These are phyloP conservation scores for Hypotaenidia philippensis DNA, from an alignment of 2,797 vertebrate species.

Conservation along the genomic window DNA sequence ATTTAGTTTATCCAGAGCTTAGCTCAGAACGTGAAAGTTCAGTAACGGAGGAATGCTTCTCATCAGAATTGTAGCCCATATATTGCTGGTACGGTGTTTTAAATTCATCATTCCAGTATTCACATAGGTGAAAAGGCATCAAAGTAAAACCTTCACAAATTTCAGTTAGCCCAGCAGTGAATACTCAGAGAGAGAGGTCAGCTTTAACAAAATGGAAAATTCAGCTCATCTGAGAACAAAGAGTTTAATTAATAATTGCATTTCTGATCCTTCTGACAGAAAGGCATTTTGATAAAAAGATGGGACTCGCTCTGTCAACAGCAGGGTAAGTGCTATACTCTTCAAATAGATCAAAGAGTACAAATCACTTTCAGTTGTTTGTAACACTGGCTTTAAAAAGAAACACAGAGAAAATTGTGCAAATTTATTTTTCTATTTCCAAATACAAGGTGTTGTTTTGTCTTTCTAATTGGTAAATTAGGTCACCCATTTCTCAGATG, in stretches of 20 bases:
- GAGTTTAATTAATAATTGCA: slow-evolving; percentile 28
- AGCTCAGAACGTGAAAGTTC: slow-evolving; percentile 63
- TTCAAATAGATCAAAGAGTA: slow-evolving; percentile 25
- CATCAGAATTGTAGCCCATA: slow-evolving; percentile 61
- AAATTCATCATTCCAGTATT: slow-evolving; percentile 59
- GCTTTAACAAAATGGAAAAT: slow-evolving; percentile 48
- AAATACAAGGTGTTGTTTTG: slow-evolving; percentile 2
- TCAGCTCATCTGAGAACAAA: slow-evolving; percentile 43
- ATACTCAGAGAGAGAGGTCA: slow-evolving; percentile 52
- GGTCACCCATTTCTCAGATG: background rate
- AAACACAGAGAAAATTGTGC: background rate
- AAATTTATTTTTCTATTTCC: slow-evolving; percentile 29
- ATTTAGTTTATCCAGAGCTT: slow-evolving; percentile 56
- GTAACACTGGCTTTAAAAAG: background rate
- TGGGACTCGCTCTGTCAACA: slow-evolving; percentile 36
- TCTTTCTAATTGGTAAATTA: background rate
- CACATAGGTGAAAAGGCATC: slow-evolving; percentile 65
- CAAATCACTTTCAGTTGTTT: slow-evolving; percentile 29
- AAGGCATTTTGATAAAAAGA: slow-evolving; percentile 31
- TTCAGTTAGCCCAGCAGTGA: slow-evolving; percentile 55
- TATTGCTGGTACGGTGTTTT: slow-evolving; percentile 79
- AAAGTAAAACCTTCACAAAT: slow-evolving; percentile 60
- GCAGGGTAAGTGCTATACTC: slow-evolving; percentile 40
- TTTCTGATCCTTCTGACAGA: slow-evolving; percentile 36
- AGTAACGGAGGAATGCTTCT: slow-evolving; percentile 59